A percentile compares a stretch with the other conserved stretches of the same genome.
phyloP scores from a whole-genome alignment of 1,140 invertebrate species.

The Mylabris phalerata region DNA sequence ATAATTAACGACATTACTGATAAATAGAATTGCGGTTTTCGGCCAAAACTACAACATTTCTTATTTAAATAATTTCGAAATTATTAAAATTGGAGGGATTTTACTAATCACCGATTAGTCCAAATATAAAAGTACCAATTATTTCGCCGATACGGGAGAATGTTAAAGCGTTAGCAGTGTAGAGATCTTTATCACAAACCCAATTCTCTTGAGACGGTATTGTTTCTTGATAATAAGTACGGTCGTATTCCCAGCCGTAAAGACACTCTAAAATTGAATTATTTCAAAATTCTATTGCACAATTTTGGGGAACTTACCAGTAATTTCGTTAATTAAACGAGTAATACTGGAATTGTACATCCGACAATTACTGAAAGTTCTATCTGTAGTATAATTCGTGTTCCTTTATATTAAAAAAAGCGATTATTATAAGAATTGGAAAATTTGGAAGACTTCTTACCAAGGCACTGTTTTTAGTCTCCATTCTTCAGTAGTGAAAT shows the following conservation, averaged over 20 bases:
- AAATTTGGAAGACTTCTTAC: slow-evolving; percentile 26
- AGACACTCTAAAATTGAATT: slow-evolving; percentile 40
- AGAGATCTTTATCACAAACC: slow-evolving; percentile 49
- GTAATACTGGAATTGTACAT: slow-evolving; percentile 9
- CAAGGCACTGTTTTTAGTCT: slow-evolving; percentile 45
- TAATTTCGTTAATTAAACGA: no score
- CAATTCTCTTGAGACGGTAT: slow-evolving; percentile 46
- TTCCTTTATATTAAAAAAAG: background rate
- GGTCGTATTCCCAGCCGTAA: slow-evolving; percentile 49
- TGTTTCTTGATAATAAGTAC: slow-evolving; percentile 45
- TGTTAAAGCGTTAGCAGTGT: slow-evolving; percentile 46
- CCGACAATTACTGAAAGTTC: slow-evolving; percentile 7
- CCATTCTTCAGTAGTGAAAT: slow-evolving; percentile 46
- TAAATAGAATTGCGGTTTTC: slow-evolving; percentile 2
- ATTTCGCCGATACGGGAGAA: slow-evolving; percentile 47
- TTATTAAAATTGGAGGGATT: background rate
- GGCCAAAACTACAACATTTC: slow-evolving; percentile 7
- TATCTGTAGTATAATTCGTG: slow-evolving; percentile 2
- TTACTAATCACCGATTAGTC: slow-evolving; percentile 46
- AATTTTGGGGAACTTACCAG: no score
- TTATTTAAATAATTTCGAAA: background rate
- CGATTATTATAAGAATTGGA: no score
- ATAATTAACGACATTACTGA: slow-evolving; percentile 1
- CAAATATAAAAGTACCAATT: slow-evolving; percentile 47
- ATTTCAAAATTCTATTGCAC: no score